phyloP scores from a whole-genome alignment of 2,797 vertebrate species.

The Vespertilio murinus region DNA sequence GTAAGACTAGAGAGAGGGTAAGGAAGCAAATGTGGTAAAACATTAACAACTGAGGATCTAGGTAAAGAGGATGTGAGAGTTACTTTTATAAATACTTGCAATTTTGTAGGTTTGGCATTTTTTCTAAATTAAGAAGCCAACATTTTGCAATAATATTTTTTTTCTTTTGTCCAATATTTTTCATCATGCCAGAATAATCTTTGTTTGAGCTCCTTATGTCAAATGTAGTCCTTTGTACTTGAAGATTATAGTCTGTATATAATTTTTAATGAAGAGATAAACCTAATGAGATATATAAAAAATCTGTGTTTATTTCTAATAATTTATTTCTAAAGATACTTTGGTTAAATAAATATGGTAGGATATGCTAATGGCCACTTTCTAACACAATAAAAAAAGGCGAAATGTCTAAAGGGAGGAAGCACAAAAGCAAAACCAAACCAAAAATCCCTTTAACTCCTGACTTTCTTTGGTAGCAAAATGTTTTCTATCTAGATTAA shows the following conservation, averaged over 20 bases:
- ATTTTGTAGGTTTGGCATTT: neutral
- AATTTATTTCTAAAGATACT: neutral
- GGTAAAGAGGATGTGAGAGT: neutral
- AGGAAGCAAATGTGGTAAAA: neutral
- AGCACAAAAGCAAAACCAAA: neutral
- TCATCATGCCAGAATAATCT: neutral
- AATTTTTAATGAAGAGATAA: neutral
- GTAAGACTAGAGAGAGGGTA: neutral
- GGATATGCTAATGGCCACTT: neutral
- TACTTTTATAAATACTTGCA: neutral
- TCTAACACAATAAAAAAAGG: neutral
- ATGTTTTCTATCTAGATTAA: neutral
- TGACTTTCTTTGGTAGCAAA: constrained; percentile 2
- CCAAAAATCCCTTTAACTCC: neutral
- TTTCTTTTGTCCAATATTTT: neutral
- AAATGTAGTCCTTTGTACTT: neutral
- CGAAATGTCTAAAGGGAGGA: neutral
- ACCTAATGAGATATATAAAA: neutral
- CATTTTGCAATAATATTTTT: neutral
- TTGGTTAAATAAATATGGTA: constrained; percentile 28
- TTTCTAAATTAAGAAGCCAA: neutral
- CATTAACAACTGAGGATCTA: neutral
- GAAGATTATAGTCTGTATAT: neutral
- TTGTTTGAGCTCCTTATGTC: neutral
- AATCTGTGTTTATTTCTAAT: neutral